These are phyloP conservation scores for Beris morrisii DNA, from an alignment of 2,888 invertebrate genomes.

Conservation along the genomic window DNA sequence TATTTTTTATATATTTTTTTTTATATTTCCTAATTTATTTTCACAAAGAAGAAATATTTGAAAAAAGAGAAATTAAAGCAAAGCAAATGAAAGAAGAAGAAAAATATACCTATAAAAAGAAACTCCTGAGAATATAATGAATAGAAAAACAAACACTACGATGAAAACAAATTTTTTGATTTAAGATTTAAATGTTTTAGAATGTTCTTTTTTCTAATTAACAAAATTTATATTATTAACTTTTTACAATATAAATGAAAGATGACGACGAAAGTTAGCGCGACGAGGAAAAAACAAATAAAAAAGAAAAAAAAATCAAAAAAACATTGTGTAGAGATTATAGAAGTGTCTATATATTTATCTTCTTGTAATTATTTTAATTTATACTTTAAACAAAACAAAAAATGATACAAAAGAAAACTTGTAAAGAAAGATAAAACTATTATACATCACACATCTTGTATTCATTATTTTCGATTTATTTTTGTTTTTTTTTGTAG, in stretches of 20 bases:
- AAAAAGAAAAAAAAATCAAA: too few relatives aligned
- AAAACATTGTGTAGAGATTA: constrained; percentile 33
- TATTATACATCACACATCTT: constrained; percentile 39
- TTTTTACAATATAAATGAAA: constrained; percentile 33
- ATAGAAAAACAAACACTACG: not conserved
- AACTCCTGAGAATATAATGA: constrained; percentile 9
- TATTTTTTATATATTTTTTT: constrained; percentile 30
- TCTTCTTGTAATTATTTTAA: constrained; percentile 38
- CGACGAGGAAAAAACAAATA: too few relatives aligned
- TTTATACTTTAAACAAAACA: constrained; percentile 34
- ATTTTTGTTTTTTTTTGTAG: too few relatives aligned
- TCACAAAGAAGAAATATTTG: constrained; percentile 34
- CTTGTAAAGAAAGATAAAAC: constrained; percentile 34
- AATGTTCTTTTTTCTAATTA: constrained; percentile 33
- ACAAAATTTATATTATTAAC: constrained; percentile 34
- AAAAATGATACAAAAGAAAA: constrained; percentile 22
- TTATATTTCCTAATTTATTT: constrained; percentile 38
- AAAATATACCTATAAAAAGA: constrained; percentile 2
- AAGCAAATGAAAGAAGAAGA: constrained; percentile 9
- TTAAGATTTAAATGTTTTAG: constrained; percentile 35
- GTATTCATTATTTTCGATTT: constrained; percentile 23
- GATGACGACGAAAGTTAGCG: too few relatives aligned
- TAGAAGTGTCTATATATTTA: constrained; percentile 34
- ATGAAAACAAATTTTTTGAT: constrained; percentile 10
- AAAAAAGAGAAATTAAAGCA: constrained; percentile 6